A percentile compares a stretch with the other conserved stretches of the same genome.
phyloP scores from a whole-genome alignment of 2,888 invertebrate species.

The Stenodema calcarata region DNA sequence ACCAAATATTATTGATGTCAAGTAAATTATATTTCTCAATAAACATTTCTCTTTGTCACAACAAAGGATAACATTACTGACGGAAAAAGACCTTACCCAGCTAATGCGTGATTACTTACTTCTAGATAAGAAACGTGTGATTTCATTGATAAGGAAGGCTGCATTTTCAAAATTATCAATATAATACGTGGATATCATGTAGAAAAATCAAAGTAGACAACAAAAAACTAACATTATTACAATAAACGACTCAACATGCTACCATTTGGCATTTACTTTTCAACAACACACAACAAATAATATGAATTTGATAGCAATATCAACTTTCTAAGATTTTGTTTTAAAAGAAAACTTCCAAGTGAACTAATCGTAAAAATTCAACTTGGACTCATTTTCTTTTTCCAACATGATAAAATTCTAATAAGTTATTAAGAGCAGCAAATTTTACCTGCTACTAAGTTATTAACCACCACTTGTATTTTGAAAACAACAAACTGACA shows the following conservation, averaged over 20 bases:
- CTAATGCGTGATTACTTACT: not conserved
- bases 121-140: not conserved
- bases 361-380: not conserved
- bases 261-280: not conserved
- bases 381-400: not conserved
- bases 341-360: not conserved
- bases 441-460: not conserved
- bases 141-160: not conserved
- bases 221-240: not conserved
- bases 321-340: not conserved
- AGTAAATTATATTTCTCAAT: not conserved
- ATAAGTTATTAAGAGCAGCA: not conserved
- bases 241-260: not conserved
- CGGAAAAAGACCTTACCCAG: not conserved
- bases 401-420: too few species aligned
- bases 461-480: not conserved
- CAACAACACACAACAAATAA: conserved; percentile 6
- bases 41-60: not conserved
- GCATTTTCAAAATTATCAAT: too few species aligned
- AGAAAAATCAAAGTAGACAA: not conserved
- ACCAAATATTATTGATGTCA: not conserved
- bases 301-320: not conserved
- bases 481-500: not conserved
- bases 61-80: not conserved
- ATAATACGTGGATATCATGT: not conserved